phyloP scores from a whole-genome alignment of 2,797 vertebrate genomes.

The Cirrhinus mrigala region DNA sequence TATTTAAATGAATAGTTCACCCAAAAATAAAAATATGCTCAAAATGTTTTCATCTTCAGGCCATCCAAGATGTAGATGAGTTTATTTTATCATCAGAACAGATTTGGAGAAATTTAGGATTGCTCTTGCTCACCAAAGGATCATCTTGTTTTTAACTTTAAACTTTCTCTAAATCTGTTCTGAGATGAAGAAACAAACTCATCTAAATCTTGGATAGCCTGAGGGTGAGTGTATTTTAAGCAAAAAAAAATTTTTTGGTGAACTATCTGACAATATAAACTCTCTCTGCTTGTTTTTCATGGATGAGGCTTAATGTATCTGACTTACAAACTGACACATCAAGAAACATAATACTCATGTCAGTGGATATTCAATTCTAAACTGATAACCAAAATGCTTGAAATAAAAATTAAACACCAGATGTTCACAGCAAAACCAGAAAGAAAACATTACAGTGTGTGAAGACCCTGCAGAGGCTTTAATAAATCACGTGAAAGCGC shows the following conservation, averaged over 20 bases:
- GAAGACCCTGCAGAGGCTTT: not conserved
- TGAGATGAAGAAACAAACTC: not conserved
- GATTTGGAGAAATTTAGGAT: too few relatives aligned
- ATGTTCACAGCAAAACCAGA: conserved; percentile 6
- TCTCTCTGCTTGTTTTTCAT: not conserved
- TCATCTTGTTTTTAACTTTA: not conserved
- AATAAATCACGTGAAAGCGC: not conserved
- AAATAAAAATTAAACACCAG: conserved; percentile 6
- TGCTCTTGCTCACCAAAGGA: too few relatives aligned
- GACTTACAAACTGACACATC: not conserved
- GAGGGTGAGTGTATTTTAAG: not conserved
- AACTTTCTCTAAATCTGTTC: not conserved
- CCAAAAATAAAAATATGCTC: too few relatives aligned
- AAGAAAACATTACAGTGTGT: conserved; percentile 4
- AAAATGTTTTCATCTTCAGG: too few relatives aligned
- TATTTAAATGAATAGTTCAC: not conserved
- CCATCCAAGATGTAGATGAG: too few relatives aligned
- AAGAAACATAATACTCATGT: not conserved
- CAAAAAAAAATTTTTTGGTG: not conserved
- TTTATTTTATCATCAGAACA: too few relatives aligned
- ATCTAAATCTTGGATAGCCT: not conserved
- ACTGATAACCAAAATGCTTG: not conserved
- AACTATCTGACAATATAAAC: not conserved
- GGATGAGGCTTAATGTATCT: not conserved
- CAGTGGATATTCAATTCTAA: not conserved